phyloP scores from a whole-genome alignment of 2,797 vertebrate genomes.

The Chaetophractus vellerosus region DNA sequence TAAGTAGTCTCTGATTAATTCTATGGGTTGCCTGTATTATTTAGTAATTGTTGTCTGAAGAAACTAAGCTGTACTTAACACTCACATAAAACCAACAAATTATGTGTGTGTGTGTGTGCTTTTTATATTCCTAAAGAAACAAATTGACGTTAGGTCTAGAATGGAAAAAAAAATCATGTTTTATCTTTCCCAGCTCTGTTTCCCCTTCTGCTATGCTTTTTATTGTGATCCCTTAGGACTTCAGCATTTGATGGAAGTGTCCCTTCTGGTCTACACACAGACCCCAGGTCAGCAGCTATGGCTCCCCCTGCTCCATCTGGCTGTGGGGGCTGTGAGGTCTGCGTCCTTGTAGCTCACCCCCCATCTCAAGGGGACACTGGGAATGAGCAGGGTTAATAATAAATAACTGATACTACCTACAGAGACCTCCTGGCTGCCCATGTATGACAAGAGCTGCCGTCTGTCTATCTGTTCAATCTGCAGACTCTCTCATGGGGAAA shows the following conservation, averaged over 20 bases:
- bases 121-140: neutral
- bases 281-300: neutral
- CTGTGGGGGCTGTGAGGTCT: fast-evolving
- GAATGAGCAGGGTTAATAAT: neutral
- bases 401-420: neutral
- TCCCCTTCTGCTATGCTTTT: neutral
- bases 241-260: neutral
- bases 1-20: neutral
- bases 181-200: neutral
- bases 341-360: too few species aligned
- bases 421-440: too few species aligned
- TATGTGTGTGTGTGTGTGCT: too few species aligned
- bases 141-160: neutral
- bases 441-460: neutral
- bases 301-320: neutral
- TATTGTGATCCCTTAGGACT: neutral
- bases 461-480: neutral
- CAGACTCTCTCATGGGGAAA: neutral
- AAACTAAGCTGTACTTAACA: neutral
- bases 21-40: neutral
- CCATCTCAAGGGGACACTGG: neutral
- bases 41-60: neutral
- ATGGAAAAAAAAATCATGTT: neutral
- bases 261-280: neutral
- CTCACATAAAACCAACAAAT: neutral